These are phyloP conservation scores for Lates calcarifer DNA, from an alignment of 2,113 vertebrate genomes.

Conservation along the genomic window DNA sequence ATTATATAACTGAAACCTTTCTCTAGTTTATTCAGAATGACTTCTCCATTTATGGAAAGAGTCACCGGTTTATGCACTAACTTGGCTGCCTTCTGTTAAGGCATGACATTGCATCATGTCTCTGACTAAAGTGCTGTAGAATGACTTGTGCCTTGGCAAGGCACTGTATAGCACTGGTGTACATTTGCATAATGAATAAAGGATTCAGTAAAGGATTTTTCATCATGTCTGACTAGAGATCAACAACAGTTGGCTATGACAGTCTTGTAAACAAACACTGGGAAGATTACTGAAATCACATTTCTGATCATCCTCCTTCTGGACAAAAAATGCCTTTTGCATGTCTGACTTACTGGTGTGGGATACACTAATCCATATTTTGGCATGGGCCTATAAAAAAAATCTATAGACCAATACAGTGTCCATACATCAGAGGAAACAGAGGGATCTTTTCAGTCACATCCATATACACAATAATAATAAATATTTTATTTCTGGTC, in stretches of 20 bases:
- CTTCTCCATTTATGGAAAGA: background rate
- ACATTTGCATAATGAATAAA: background rate
- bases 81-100: background rate
- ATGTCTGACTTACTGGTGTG: background rate
- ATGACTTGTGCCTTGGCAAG: background rate
- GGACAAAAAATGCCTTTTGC: conserved; percentile 32
- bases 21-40: background rate
- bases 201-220: conserved; percentile 1
- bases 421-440: background rate
- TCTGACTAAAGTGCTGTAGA: conserved; percentile 2
- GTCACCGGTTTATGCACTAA: background rate
- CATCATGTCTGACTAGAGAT: conserved; percentile 23
- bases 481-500: background rate
- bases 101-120: conserved; percentile 3
- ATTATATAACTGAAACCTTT: no score
- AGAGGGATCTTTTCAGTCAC: background rate
- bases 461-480: background rate
- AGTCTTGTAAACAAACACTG: conserved; percentile 44
- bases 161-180: background rate
- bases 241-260: conserved; percentile 20
- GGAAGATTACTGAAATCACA: conserved; percentile 40
- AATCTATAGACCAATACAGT: background rate
- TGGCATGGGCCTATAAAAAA: background rate
- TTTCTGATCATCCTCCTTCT: conserved; percentile 40
- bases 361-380: background rate